Percentiles rank a stretch among this genome's conserved stretches.
phyloP scores from a whole-genome alignment of 1,140 invertebrate genomes.

The Papilio polyxenes region DNA sequence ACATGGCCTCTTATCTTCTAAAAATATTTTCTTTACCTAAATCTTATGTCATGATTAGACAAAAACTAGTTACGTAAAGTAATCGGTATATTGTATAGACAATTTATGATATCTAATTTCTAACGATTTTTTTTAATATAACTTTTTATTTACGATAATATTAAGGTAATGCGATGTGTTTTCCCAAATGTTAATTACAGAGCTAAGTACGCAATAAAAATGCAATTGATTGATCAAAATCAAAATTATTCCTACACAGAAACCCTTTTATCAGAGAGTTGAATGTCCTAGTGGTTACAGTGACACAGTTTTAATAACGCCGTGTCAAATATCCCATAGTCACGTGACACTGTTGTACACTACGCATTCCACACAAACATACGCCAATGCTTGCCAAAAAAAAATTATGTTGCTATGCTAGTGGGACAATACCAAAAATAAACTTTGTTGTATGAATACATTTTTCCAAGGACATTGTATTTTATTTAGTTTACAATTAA shows the following conservation, averaged over 20 bases:
- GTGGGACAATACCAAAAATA: background rate
- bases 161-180: background rate
- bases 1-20: background rate
- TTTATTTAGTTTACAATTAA: background rate
- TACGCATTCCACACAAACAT: background rate
- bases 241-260: background rate
- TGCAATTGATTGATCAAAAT: background rate
- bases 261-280: background rate
- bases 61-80: background rate
- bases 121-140: background rate
- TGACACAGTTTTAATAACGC: background rate
- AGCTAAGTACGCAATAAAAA: background rate
- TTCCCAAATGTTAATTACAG: background rate
- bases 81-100: background rate
- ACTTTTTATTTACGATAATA: too few species aligned
- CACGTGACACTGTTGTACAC: background rate
- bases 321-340: background rate
- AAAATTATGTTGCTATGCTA: background rate
- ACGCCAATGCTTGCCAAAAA: background rate
- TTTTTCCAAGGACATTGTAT: background rate
- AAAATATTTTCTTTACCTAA: constrained; percentile 19
- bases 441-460: background rate
- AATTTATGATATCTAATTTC: background rate
- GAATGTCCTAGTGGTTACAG: background rate
- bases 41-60: constrained; percentile 1